These are phyloP conservation scores for Colinus virginianus DNA, from an alignment of 2,113 vertebrate genomes.

Conservation along the genomic window DNA sequence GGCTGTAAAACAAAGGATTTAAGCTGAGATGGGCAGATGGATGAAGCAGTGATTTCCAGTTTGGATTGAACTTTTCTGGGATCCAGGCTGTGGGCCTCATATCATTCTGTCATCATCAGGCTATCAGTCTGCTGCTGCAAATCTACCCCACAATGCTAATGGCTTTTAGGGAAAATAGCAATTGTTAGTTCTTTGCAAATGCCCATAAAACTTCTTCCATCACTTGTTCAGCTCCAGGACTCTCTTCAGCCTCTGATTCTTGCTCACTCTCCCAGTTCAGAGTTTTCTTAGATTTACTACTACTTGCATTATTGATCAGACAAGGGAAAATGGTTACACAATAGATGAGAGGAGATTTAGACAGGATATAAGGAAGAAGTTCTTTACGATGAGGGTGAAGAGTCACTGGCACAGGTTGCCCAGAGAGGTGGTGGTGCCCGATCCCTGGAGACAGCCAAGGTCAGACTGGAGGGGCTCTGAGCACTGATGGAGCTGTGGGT, in stretches of 20 bases:
- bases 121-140: background rate
- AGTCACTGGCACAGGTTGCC: too few relatives aligned
- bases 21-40: background rate
- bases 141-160: background rate
- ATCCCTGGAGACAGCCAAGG: too few relatives aligned
- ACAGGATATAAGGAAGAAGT: too few relatives aligned
- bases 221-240: background rate
- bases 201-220: background rate
- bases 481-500: too few relatives aligned
- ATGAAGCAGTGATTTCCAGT: background rate
- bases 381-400: too few relatives aligned
- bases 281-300: background rate
- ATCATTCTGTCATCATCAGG: constrained; percentile 28
- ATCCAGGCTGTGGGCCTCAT: background rate
- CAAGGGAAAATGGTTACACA: too few relatives aligned
- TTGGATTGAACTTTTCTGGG: background rate
- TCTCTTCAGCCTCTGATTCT: background rate
- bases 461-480: too few relatives aligned
- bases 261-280: background rate
- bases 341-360: too few relatives aligned
- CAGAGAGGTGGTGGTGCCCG: too few relatives aligned
- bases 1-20: constrained; percentile 7
- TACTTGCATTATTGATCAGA: background rate
- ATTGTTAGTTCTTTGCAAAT: background rate
- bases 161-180: constrained; percentile 18